Evolutionary conservation across 1,140 invertebrate species (phyloP).

Genomic region (Chrysopa pallens): DNA sequence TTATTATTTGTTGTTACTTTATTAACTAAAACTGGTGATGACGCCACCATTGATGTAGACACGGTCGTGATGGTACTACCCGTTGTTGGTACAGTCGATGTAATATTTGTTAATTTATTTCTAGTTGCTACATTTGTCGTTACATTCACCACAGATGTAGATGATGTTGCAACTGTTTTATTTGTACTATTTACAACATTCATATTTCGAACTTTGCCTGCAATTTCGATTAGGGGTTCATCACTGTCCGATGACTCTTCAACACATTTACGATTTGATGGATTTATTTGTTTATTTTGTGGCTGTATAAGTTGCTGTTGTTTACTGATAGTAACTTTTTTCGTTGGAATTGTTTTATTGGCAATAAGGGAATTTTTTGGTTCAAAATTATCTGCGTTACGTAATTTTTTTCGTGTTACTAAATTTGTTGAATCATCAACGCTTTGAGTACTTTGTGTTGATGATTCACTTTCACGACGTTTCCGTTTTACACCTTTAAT

Average conservation of each 20-base stretch:
- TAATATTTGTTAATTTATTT: background rate
- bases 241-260: constrained; percentile 56
- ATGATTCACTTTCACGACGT: constrained; percentile 58
- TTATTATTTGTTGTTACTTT: constrained; percentile 1
- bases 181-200: constrained; percentile 11
- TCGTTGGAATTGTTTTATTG: constrained; percentile 13
- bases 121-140: background rate
- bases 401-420: constrained; percentile 40
- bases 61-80: background rate
- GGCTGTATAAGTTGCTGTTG: background rate
- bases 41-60: background rate
- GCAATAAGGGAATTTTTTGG: constrained; percentile 7
- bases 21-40: background rate
- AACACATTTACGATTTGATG: constrained; percentile 13
- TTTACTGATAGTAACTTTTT: constrained; percentile 4
- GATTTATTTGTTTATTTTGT: background rate
- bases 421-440: constrained; percentile 27
- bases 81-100: background rate
- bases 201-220: constrained; percentile 42
- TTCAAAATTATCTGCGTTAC: constrained; percentile 43
- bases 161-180: constrained; percentile 1
- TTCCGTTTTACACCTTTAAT: constrained; percentile 31
- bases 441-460: constrained; percentile 36
- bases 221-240: constrained; percentile 53
- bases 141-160: background rate